Percentiles rank a stretch among this genome's conserved stretches.
These are phyloP conservation scores for Semotilus atromaculatus DNA, from an alignment of 2,797 vertebrate species.

Conservation along the genomic window DNA sequence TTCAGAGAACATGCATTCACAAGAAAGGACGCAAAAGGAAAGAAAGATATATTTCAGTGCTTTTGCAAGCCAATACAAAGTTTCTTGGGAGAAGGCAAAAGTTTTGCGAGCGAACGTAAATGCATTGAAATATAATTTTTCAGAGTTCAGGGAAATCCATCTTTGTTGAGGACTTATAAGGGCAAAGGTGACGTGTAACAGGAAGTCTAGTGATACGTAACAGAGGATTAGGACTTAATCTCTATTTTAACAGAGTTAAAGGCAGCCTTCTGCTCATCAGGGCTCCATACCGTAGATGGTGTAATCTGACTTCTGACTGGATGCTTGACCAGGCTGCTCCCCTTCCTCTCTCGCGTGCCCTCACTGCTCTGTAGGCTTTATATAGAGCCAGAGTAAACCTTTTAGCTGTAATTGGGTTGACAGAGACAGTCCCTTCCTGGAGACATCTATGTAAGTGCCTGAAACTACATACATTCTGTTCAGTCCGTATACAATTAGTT, in stretches of 20 bases:
- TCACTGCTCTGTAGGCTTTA: constrained; percentile 21
- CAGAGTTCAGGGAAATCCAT: neutral
- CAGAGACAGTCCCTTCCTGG: neutral
- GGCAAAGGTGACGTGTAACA: neutral
- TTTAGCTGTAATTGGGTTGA: constrained; percentile 56
- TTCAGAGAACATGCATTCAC: too few species aligned
- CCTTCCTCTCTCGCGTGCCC: constrained; percentile 28
- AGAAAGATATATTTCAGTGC: too few species aligned
- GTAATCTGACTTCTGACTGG: constrained; percentile 16
- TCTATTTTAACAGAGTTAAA: neutral
- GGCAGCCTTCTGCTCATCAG: neutral
- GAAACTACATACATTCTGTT: constrained; percentile 37
- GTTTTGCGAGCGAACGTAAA: too few species aligned
- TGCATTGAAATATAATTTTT: too few species aligned
- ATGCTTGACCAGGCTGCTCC: neutral
- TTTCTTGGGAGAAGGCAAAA: too few species aligned
- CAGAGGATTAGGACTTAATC: constrained; percentile 21
- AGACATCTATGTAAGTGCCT: neutral
- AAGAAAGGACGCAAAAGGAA: too few species aligned
- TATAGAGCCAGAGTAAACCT: constrained; percentile 47
- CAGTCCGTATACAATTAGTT: neutral
- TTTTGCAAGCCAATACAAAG: too few species aligned
- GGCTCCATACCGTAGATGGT: neutral
- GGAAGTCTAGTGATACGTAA: neutral
- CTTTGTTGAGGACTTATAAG: neutral